Conservation (phyloP, 2,113 vertebrate genomes). For the Mixornis gularis region DNA sequence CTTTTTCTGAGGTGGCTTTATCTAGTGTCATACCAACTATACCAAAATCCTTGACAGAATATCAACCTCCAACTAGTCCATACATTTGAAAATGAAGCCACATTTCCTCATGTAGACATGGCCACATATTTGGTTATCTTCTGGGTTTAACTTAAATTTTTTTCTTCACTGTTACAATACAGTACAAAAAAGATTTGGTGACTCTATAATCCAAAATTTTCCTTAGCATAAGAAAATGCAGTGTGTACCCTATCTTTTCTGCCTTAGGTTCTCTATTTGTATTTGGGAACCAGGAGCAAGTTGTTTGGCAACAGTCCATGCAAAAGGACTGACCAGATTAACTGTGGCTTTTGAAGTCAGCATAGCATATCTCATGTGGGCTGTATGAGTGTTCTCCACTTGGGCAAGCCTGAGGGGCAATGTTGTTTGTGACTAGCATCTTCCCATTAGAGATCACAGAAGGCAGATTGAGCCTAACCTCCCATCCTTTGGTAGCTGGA, state of each 20-base stretch:
- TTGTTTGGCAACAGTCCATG: neutral
- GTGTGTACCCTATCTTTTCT: neutral
- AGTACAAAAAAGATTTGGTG: neutral
- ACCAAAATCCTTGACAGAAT: neutral
- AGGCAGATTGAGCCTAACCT: neutral
- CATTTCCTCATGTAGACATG: neutral
- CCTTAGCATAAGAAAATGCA: neutral
- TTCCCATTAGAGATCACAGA: neutral
- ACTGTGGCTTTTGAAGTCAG: neutral
- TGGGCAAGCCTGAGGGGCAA: neutral
- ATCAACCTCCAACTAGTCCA: neutral
- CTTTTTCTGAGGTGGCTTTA: neutral
- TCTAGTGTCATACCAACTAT: fast-evolving
- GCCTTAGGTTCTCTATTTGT: neutral
- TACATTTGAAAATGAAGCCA: neutral
- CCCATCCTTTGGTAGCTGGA: neutral
- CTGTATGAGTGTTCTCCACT: neutral
- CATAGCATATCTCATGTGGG: neutral
- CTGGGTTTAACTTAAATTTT: neutral
- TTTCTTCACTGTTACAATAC: neutral
- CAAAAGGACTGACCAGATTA: neutral
- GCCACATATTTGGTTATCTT: neutral
- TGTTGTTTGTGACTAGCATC: neutral
- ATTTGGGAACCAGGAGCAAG: neutral
- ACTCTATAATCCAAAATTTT: neutral